Evolutionary conservation across 2,888 invertebrate species (phyloP).

Genomic region (Nesidiocoris tenuis): DNA sequence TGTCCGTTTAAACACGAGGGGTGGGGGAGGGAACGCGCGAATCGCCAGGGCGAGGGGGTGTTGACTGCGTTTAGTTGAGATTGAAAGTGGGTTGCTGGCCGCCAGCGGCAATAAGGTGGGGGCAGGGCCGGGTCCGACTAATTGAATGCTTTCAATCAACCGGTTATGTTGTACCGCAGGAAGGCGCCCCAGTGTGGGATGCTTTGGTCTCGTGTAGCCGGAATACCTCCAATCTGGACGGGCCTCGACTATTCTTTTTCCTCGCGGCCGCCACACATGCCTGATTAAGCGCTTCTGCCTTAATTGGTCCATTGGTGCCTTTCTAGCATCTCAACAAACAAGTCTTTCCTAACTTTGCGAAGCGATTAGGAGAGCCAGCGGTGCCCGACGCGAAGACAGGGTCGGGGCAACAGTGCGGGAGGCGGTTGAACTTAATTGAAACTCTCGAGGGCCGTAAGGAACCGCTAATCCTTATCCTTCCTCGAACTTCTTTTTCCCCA

Average conservation of each 20-base stretch:
- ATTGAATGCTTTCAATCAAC: constrained; percentile 23
- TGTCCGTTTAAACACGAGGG: neutral
- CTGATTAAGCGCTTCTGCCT: constrained; percentile 31
- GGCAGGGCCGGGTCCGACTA: neutral
- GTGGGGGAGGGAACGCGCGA: neutral
- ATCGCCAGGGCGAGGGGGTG: neutral
- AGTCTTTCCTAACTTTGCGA: neutral
- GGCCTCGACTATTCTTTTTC: neutral
- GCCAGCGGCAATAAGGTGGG: neutral
- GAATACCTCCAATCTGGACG: neutral
- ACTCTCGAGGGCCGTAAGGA: constrained; percentile 12
- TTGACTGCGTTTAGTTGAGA: neutral
- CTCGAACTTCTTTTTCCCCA: neutral
- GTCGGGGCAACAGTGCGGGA: neutral
- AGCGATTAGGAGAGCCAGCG: neutral
- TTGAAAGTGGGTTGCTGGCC: neutral
- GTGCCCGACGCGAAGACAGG: neutral
- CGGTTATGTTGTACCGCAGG: constrained; percentile 12
- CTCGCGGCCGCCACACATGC: neutral
- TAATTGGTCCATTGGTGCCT: constrained; percentile 27
- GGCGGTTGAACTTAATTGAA: constrained; percentile 23
- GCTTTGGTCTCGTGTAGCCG: neutral
- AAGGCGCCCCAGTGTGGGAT: neutral
- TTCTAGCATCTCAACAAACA: constrained; percentile 26
- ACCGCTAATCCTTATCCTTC: constrained; percentile 1